Evolutionary conservation across 2,888 invertebrate species (phyloP).

Genomic region (Drosophila paracracens): DNA sequence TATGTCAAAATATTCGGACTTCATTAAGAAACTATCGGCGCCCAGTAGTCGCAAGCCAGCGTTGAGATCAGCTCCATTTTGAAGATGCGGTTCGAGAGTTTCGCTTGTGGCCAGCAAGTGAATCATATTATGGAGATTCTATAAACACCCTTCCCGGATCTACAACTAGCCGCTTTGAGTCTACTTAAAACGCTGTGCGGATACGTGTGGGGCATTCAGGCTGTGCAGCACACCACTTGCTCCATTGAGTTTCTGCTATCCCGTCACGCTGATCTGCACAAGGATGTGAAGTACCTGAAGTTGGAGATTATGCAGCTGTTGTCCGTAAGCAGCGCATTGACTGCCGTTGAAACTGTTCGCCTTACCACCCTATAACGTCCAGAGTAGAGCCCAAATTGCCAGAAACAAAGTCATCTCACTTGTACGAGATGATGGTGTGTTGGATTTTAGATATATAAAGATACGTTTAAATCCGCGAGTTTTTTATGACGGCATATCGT

Average conservation of each 20-base stretch:
- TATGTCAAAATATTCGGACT: conserved; percentile 87
- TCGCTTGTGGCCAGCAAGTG: conserved; percentile 86
- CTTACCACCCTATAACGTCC: conserved; percentile 90
- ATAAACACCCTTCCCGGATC: conserved; percentile 93
- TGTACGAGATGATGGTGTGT: no score
- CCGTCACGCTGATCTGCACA: no score
- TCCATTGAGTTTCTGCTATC: no score
- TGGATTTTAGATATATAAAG: no score
- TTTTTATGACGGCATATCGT: no score
- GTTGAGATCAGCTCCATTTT: conserved; percentile 86
- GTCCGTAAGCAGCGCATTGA: no score
- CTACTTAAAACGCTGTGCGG: no score
- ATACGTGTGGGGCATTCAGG: no score
- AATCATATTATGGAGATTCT: conserved; percentile 87
- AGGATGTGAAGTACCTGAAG: no score
- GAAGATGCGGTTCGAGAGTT: conserved; percentile 87
- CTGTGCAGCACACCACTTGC: no score
- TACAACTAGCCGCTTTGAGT: conserved; percentile 86
- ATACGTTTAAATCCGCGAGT: no score
- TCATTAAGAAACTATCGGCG: conserved; percentile 88
- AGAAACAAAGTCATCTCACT: conserved; percentile 45
- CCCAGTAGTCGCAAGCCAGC: conserved; percentile 81
- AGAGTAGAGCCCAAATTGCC: conserved; percentile 90
- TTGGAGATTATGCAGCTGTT: no score
- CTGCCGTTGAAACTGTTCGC: conserved; percentile 86